Percentiles rank a stretch among this genome's conserved stretches.
phyloP scores from a whole-genome alignment of 1,140 invertebrate species.

The Drosophila tristis region DNA sequence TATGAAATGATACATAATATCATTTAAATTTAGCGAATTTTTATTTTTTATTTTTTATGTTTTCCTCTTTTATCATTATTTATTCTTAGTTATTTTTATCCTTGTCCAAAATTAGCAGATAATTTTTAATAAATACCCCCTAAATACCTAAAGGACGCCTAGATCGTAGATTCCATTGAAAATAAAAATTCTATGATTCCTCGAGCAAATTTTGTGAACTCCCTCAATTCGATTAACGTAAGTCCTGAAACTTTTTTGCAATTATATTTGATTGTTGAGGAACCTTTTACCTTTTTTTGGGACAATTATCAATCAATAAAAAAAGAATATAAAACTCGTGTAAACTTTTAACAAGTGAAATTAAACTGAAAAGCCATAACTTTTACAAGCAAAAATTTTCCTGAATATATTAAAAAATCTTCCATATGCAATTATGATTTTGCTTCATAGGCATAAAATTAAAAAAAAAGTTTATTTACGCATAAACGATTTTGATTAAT shows the following conservation, averaged over 20 bases:
- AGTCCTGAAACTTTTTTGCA: conserved; percentile 36
- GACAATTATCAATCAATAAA: conserved; percentile 47
- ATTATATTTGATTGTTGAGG: conserved; percentile 43
- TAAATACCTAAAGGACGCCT: too few relatives aligned
- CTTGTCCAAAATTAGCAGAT: too few relatives aligned
- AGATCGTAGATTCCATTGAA: too few relatives aligned
- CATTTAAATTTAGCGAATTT: too few relatives aligned
- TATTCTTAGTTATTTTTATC: too few relatives aligned
- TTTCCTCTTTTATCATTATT: too few relatives aligned
- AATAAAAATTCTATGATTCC: too few relatives aligned
- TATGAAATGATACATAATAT: too few relatives aligned
- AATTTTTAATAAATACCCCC: too few relatives aligned
- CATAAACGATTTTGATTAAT: conserved; percentile 51
- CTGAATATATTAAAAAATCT: background rate
- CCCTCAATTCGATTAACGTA: background rate
- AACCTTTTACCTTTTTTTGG: conserved; percentile 15
- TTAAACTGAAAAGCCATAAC: conserved; percentile 30
- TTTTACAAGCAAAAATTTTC: conserved; percentile 8
- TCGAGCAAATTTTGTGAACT: background rate
- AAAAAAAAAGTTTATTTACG: conserved; percentile 41
- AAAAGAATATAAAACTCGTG: conserved; percentile 20
- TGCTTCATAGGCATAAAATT: conserved; percentile 9
- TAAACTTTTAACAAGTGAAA: conserved; percentile 35
- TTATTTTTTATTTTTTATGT: too few relatives aligned
- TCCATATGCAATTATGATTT: conserved; percentile 7